Percentiles rank a stretch among this genome's conserved stretches.
phyloP scores from a whole-genome alignment of 2,797 vertebrate species.

The Coregonus ussuriensis region DNA sequence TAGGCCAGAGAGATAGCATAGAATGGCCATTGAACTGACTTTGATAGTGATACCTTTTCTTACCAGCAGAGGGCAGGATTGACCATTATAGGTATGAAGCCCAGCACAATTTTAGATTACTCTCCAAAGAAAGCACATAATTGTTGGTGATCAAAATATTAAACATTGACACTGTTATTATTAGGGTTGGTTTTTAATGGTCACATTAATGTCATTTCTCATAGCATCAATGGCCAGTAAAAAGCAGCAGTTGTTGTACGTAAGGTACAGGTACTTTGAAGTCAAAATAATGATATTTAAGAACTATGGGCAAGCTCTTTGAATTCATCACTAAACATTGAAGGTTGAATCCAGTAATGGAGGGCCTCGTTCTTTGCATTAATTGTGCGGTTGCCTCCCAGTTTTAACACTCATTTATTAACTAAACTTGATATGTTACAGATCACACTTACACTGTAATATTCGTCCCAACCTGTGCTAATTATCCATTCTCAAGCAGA shows the following conservation, averaged over 20 bases:
- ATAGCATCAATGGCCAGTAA: background rate
- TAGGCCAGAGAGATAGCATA: background rate
- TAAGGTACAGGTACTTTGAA: background rate
- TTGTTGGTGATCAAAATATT: background rate
- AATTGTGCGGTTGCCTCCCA: background rate
- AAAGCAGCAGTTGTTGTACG: background rate
- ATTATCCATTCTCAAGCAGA: constrained; percentile 14
- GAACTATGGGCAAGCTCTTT: background rate
- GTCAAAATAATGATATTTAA: background rate
- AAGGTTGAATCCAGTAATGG: background rate
- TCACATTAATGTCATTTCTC: background rate
- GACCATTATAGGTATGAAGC: constrained; percentile 1
- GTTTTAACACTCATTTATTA: background rate
- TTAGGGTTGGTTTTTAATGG: background rate
- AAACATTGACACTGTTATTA: background rate
- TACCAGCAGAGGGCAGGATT: constrained; percentile 29
- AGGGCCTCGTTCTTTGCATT: background rate
- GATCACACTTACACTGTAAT: background rate
- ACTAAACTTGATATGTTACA: background rate
- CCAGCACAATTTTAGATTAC: background rate
- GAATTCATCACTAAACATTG: background rate
- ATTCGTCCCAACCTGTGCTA: constrained; percentile 13
- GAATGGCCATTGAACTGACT: too few relatives aligned
- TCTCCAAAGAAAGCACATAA: background rate
- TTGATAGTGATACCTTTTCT: too few relatives aligned